A percentile compares a stretch with the other conserved stretches of the same genome.
phyloP scores from a whole-genome alignment of 2,113 vertebrate genomes.

The Centropus unirufus region DNA sequence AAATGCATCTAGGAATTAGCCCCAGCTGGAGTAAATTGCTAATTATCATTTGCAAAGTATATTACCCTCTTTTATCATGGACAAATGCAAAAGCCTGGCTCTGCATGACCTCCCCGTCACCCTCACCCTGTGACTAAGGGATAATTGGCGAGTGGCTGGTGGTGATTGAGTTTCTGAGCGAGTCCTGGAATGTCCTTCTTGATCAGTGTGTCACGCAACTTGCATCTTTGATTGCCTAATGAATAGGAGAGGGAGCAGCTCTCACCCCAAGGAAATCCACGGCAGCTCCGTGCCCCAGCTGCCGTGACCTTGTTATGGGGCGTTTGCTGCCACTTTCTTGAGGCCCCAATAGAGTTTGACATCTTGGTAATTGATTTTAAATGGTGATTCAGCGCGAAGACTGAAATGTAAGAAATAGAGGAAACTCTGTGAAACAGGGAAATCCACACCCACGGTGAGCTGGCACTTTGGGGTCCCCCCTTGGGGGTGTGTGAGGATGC shows the following conservation, averaged over 20 bases:
- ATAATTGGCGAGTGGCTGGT: background rate
- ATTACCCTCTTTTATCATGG: background rate
- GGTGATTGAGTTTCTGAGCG: background rate
- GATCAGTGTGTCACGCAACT: background rate
- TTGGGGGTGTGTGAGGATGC: rapidly evolving
- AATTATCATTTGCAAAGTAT: slow-evolving; percentile 34
- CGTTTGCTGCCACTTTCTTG: background rate
- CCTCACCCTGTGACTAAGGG: background rate
- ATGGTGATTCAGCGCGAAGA: background rate
- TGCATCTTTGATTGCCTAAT: background rate
- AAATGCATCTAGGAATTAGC: slow-evolving; percentile 24
- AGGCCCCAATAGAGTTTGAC: background rate
- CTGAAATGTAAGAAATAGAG: background rate
- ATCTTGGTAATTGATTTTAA: background rate
- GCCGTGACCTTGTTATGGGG: background rate
- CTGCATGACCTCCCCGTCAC: background rate
- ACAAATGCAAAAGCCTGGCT: background rate
- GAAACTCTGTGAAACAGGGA: background rate
- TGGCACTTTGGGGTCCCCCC: background rate
- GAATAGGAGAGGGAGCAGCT: background rate
- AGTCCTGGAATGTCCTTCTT: background rate
- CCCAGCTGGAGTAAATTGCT: slow-evolving; percentile 45
- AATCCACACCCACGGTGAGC: rapidly evolving
- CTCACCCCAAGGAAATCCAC: background rate
- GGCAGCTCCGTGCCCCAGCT: background rate